These are phyloP conservation scores for Tragelaphus scriptus DNA, from an alignment of 2,113 vertebrate genomes.

Conservation along the genomic window DNA sequence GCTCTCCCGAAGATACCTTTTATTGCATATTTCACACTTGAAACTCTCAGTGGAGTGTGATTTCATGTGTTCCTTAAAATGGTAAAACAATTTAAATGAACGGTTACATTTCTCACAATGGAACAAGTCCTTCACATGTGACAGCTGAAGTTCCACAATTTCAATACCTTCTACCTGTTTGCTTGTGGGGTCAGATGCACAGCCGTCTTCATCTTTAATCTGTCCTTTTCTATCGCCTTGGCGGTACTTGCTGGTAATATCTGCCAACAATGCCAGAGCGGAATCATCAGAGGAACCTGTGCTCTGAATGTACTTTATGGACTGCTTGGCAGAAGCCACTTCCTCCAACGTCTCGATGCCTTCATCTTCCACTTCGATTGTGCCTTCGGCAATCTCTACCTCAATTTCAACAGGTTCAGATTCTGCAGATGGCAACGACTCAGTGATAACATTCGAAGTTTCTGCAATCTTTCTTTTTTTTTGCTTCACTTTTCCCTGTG, in stretches of 20 bases:
- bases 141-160: constrained; percentile 97
- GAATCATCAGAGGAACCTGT: too few relatives aligned
- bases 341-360: too few relatives aligned
- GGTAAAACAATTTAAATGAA: constrained; percentile 97
- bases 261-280: too few relatives aligned
- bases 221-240: constrained; percentile 87
- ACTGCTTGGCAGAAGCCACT: too few relatives aligned
- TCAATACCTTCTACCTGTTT: constrained; percentile 95
- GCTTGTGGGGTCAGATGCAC: constrained; percentile 84
- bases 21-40: constrained; percentile 93
- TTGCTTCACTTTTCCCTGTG: constrained; percentile 81
- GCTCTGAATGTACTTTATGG: too few relatives aligned
- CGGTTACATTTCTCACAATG: constrained; percentile 96
- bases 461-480: constrained; percentile 95
- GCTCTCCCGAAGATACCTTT: constrained; percentile 95
- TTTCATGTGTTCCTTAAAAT: constrained; percentile 99
- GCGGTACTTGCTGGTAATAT: constrained; percentile 98
- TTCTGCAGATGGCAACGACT: too few relatives aligned
- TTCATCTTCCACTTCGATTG: too few relatives aligned
- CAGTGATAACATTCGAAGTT: too few relatives aligned
- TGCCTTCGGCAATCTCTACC: too few relatives aligned
- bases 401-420: too few relatives aligned
- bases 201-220: constrained; percentile 78
- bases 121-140: constrained; percentile 95
- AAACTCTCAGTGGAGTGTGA: constrained; percentile 91